Base-by-base conservation (phyloP, 2,888 invertebrate species). In the Pyrrhia umbra region DNA sequence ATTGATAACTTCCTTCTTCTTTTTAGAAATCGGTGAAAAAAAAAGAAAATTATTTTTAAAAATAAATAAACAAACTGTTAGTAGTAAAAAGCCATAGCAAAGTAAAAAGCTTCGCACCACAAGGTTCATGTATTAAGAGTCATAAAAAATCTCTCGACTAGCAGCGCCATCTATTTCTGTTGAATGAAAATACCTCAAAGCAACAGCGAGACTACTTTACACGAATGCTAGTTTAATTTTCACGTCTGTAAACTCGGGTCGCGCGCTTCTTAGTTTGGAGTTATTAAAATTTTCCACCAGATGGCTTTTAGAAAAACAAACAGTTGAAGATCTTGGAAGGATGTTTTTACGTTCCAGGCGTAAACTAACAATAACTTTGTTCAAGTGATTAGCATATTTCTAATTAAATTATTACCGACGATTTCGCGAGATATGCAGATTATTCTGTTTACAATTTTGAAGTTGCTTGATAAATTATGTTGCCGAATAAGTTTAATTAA, bases 101-200 rank as follows among this genome's bases (percentile, higher is more conserved):
- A n/a, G n/a, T n/a, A n/a, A n/a, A n/a, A n/a, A n/a, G n/a, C n/a
- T n/a, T n/a, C n/a, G n/a, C n/a, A n/a, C n/a, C n/a, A n/a, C n/a
- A n/a, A n/a, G n/a, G n/a, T n/a, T n/a, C n/a, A n/a, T n/a, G n/a
- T n/a, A n/a, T n/a, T n/a, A n/a, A 27, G 27, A 2, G 10, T 30
- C 2, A 6, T n/a, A 9, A 56, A 52, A 56, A 42, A n/a, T n/a
- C 5, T 43, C 6, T 15, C 3, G 9, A 30, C 43, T n/a, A 1
- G 6, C 30, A 74, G 58, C 75, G 78, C 76, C 76, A 74, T 78
- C 76, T 76, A 40, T 0, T 2, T 3, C 0, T n/a, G n/a, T 5
- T 13, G 6, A 21, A 15, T 18, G 43, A 34, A 51, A 69, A 55
- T 20, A 21, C 1, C n/a, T 45, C 9, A 40, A 39, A n/a, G 6